A percentile compares a stretch with the other conserved stretches of the same genome.
These are phyloP conservation scores for Thymelicus lineola DNA, from an alignment of 2,888 invertebrate species.

Conservation along the genomic window DNA sequence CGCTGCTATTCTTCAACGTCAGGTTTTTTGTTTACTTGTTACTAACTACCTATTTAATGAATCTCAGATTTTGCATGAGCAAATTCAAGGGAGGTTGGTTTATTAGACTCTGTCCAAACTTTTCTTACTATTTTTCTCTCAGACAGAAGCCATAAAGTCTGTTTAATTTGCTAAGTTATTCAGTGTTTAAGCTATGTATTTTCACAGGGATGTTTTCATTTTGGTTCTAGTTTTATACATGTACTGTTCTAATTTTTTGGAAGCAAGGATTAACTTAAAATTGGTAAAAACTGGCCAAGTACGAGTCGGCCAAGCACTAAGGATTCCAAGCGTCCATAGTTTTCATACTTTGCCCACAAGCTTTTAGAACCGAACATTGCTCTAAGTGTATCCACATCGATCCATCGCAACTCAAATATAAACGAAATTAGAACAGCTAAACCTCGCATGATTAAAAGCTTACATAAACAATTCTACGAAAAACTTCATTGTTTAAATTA, in stretches of 20 bases:
- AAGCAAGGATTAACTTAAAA: too few species aligned
- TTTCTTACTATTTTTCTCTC: not conserved
- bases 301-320: too few species aligned
- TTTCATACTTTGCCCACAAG: too few species aligned
- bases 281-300: too few species aligned
- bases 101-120: not conserved
- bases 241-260: too few species aligned
- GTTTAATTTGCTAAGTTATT: not conserved
- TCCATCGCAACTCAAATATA: too few species aligned
- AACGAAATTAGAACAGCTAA: too few species aligned
- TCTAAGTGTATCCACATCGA: too few species aligned
- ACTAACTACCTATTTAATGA: not conserved
- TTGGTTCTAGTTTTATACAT: not conserved
- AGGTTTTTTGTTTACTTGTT: not conserved
- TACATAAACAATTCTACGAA: not conserved
- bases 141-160: too few species aligned
- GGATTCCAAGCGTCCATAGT: too few species aligned
- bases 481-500: not conserved
- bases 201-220: not conserved
- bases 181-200: not conserved
- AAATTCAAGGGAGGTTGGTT: not conserved
- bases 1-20: conserved; percentile 8
- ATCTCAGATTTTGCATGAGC: not conserved
- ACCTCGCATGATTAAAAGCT: not conserved
- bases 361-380: too few species aligned